Evolutionary conservation across 1,140 invertebrate genomes (phyloP).

Genomic region (Pseudomyrmex dendroicus): DNA sequence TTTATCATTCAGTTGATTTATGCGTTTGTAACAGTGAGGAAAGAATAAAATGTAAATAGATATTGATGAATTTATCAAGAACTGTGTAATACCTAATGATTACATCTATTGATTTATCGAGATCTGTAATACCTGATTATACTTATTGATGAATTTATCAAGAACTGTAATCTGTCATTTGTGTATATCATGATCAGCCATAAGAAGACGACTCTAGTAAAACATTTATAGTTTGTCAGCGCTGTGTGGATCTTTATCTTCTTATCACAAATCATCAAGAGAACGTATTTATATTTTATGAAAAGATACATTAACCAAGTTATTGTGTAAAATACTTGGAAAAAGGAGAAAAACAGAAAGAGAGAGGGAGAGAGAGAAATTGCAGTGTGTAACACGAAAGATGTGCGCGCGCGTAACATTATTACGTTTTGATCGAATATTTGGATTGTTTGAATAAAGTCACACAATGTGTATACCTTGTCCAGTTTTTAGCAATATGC

Average conservation of each 20-base stretch:
- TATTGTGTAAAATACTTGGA: no score
- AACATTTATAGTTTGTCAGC: not conserved
- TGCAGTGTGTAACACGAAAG: not conserved
- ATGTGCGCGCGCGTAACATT: conserved; percentile 2
- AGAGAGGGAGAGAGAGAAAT: no score
- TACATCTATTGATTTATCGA: no score
- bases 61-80: conserved; percentile 10
- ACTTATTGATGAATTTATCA: conserved; percentile 6
- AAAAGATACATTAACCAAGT: not conserved
- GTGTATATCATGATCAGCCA: not conserved
- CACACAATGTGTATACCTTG: conserved; percentile 26
- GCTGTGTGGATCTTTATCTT: not conserved
- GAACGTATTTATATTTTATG: not conserved
- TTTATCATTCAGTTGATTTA: conserved; percentile 18
- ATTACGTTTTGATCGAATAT: conserved; percentile 14
- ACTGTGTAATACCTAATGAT: not conserved
- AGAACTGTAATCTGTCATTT: conserved; percentile 17
- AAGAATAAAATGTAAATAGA: conserved; percentile 3
- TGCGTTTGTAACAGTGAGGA: not conserved
- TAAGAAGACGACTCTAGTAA: not conserved
- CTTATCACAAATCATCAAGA: not conserved
- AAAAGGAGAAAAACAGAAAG: no score
- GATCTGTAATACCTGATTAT: not conserved
- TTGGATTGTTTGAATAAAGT: conserved; percentile 44
- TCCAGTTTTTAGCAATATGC: conserved; percentile 43